Conservation (phyloP, 2,888 invertebrate genomes). For the Arrhopalites spinosus region DNA sequence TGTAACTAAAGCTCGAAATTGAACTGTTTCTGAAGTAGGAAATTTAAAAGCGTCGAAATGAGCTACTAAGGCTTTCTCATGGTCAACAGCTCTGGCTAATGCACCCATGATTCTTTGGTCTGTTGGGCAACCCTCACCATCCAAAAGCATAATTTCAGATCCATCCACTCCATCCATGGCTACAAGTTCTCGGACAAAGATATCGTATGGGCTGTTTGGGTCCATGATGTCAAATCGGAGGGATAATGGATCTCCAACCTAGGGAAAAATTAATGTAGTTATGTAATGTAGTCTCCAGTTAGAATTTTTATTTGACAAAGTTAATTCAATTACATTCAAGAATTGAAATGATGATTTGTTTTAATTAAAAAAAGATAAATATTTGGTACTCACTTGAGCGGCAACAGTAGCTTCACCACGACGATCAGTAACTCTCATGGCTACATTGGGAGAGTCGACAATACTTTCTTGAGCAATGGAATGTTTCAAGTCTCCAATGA, state of each 20-base stretch:
- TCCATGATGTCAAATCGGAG: constrained; percentile 90
- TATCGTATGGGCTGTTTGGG: constrained; percentile 91
- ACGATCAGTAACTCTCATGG: constrained; percentile 68
- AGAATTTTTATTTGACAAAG: too few relatives aligned
- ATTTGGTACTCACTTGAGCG: constrained; percentile 54
- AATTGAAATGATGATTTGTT: too few relatives aligned
- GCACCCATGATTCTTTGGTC: constrained; percentile 94
- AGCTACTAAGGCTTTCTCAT: constrained; percentile 68
- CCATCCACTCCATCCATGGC: constrained; percentile 93
- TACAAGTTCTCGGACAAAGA: constrained; percentile 90
- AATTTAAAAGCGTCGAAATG: constrained; percentile 96
- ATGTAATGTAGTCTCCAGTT: too few relatives aligned
- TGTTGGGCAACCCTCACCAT: constrained; percentile 88
- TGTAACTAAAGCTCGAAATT: constrained; percentile 92
- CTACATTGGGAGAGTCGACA: constrained; percentile 92
- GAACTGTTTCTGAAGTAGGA: constrained; percentile 91
- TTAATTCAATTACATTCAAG: too few relatives aligned
- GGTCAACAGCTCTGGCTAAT: constrained; percentile 76
- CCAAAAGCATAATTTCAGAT: constrained; percentile 89
- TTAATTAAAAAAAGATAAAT: too few relatives aligned
- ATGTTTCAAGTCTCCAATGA: constrained; percentile 84
- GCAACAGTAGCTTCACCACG: constrained; percentile 56
- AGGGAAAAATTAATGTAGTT: constrained; percentile 58
- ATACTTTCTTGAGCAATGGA: constrained; percentile 85
- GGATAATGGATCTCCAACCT: constrained; percentile 90